Conservation (phyloP, 2,797 vertebrate genomes). For the Antennarius maculatus region DNA sequence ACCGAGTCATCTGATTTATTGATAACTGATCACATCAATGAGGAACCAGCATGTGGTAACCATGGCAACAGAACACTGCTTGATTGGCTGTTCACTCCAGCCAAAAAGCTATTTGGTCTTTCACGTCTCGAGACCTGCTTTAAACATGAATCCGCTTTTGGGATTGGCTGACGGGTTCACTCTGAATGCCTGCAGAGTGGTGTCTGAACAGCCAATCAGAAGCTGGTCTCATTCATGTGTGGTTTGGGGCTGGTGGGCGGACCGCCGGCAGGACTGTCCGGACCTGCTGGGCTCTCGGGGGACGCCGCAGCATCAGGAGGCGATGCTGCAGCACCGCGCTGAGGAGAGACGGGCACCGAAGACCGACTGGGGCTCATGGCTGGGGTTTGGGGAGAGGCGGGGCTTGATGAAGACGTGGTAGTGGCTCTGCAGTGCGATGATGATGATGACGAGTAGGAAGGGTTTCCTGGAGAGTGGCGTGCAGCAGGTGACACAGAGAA, state of each 20-base stretch:
- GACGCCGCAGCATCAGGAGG: constrained; percentile 38
- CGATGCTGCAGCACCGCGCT: background rate
- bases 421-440: constrained; percentile 30
- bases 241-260: constrained; percentile 77
- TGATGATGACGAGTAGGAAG: constrained; percentile 20
- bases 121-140: background rate
- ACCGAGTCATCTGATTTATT: background rate
- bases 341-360: constrained; percentile 45
- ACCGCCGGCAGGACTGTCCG: constrained; percentile 25
- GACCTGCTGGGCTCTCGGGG: constrained; percentile 29
- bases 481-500: constrained; percentile 54
- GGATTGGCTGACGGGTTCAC: too few relatives aligned
- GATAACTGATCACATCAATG: background rate
- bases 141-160: background rate
- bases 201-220: constrained; percentile 72
- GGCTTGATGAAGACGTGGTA: constrained; percentile 44
- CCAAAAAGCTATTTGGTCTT: background rate
- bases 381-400: constrained; percentile 21
- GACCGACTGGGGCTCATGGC: constrained; percentile 53
- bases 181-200: background rate
- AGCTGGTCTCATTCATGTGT: constrained; percentile 89
- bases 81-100: background rate
- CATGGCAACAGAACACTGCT: constrained; percentile 4
- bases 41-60: background rate
- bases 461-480: constrained; percentile 21